phyloP scores from a whole-genome alignment of 2,113 vertebrate species.

The Butastur rufipennis region DNA sequence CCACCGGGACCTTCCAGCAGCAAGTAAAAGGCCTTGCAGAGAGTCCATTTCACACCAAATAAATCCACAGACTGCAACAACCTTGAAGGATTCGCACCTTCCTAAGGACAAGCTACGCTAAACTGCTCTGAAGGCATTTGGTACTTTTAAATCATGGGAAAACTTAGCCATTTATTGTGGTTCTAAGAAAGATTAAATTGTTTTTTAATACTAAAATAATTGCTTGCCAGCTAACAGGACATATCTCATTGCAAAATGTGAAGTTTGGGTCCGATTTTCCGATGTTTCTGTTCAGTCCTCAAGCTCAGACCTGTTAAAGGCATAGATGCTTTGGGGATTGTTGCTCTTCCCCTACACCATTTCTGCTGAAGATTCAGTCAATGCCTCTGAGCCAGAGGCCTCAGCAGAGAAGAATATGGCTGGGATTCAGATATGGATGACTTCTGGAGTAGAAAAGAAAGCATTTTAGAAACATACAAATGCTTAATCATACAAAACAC shows the following conservation, averaged over 20 bases:
- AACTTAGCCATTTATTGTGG: neutral
- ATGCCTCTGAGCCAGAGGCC: neutral
- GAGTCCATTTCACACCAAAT: neutral
- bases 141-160: neutral
- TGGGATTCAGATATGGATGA: neutral
- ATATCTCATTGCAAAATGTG: neutral
- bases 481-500: neutral
- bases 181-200: neutral
- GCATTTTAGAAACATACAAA: neutral
- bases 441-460: neutral
- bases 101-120: neutral
- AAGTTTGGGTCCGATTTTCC: neutral
- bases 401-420: neutral
- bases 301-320: neutral
- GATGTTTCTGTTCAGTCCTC: neutral
- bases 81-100: neutral
- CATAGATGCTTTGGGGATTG: neutral
- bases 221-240: neutral
- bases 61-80: neutral
- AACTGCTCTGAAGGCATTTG: neutral
- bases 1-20: accelerated
- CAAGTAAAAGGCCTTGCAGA: neutral
- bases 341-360: neutral
- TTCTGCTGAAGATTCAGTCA: neutral
- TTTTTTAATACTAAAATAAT: neutral